Base-by-base conservation (phyloP, 2,113 vertebrate species). In the Cygnus atratus region DNA sequence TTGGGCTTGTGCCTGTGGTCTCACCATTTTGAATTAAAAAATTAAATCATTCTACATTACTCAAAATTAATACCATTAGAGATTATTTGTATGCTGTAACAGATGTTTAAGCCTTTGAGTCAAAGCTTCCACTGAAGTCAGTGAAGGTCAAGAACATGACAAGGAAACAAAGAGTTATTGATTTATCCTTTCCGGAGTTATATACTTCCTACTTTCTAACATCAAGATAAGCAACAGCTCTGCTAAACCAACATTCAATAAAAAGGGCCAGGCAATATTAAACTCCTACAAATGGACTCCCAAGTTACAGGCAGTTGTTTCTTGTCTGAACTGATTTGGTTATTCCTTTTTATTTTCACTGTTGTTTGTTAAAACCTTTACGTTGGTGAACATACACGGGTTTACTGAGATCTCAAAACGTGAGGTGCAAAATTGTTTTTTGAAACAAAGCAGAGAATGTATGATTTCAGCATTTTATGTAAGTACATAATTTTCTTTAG, bases 381-480 rank as follows among this genome's bases (percentile, higher is more conserved):
- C 43, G 71, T 21, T n/a, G 4, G 2, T 67, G 54, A 73, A 11
- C 3, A n/a, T 28, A 21, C 3, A 37, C 8, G 11, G 7, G 0
- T 14, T 65, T 33, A 37, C 4, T 57, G 21, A 10, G 43, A 73
- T 28, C 6, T 24, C 26, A 44, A 5, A 46, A 3, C 2, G 35
- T 46, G 4, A 54, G 73, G 3, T 70, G 5, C 14, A 90, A n/a
- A 65, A 21, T 4, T 66, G 7, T 7, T 25, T 74, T 46, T 13
- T 94, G 89, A 91, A 91, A 63, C 26, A 92, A 77, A 75, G 11
- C 31, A 93, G 71, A 70, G 16, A 52, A 80, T 6, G 4, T 41
- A 54, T 31, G 19, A 9, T 26, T 86, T 84, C 87, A 84, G 57
- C 17, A 50, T 84, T 82, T 84, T 58, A 17, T 73, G 35, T 21